These are phyloP conservation scores for Crossaster papposus DNA, from an alignment of 53 echinoderm and acorn worm species.

Conservation along the genomic window DNA sequence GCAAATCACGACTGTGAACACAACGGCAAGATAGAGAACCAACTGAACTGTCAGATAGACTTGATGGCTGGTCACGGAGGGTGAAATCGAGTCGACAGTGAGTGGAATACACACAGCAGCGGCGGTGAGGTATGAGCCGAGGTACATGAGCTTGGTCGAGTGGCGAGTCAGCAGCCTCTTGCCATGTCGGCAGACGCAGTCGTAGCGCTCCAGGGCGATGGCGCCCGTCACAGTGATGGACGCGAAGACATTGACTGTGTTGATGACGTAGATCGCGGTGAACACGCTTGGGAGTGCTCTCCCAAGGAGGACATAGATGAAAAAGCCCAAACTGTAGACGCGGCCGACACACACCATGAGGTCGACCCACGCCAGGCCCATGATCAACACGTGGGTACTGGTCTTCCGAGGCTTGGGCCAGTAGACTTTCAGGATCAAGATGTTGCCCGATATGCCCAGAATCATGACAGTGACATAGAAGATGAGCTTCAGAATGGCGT, in stretches of 20 bases:
- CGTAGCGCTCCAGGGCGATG: conserved; percentile 30
- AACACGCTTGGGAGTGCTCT: not conserved
- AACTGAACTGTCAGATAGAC: not conserved
- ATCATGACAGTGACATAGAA: conserved; percentile 27
- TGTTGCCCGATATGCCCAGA: conserved; percentile 13
- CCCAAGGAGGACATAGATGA: not conserved
- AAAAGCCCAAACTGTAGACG: not conserved
- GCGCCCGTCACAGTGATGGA: conserved; percentile 3
- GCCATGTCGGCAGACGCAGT: conserved; percentile 19
- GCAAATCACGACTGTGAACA: not conserved
- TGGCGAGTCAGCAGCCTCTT: not conserved
- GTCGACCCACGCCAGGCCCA: conserved; percentile 22
- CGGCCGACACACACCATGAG: conserved; percentile 1
- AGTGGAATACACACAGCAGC: not conserved
- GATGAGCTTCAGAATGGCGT: conserved; percentile 39
- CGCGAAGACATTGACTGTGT: not conserved
- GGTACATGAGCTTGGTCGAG: not conserved
- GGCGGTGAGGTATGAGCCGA: not conserved
- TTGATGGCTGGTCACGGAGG: not conserved
- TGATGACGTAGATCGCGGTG: not conserved
- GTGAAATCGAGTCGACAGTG: not conserved
- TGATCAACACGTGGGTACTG: conserved; percentile 26
- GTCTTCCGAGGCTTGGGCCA: conserved; percentile 15
- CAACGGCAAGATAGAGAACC: not conserved
- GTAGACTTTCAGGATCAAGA: conserved; percentile 15